phyloP scores from a whole-genome alignment of 2,888 invertebrate genomes.

The Rhingia rostrata region DNA sequence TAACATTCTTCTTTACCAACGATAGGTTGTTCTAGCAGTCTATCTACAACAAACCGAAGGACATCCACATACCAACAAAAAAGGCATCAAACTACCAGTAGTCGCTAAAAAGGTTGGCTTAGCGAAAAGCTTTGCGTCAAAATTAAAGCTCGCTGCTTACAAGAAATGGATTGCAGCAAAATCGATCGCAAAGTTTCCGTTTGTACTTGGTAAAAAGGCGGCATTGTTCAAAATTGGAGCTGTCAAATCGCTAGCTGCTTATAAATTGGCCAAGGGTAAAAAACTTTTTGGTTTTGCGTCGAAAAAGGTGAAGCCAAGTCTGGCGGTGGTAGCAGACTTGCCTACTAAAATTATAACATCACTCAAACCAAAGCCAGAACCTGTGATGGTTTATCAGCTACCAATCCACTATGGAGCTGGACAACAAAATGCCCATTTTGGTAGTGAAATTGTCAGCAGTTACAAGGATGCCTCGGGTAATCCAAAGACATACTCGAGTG shows the following conservation, averaged over 20 bases:
- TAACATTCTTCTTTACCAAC: neutral
- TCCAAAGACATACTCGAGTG: constrained; percentile 28
- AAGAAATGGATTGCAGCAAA: constrained; percentile 43
- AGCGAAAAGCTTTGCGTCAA: constrained; percentile 41
- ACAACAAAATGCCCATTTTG: constrained; percentile 30
- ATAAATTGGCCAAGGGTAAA: constrained; percentile 44
- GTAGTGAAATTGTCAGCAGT: constrained; percentile 9
- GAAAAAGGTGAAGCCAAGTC: constrained; percentile 32
- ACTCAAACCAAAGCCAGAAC: neutral
- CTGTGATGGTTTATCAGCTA: constrained; percentile 7
- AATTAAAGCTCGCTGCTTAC: constrained; percentile 52
- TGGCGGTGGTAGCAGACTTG: constrained; percentile 15
- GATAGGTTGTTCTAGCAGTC: constrained; percentile 45
- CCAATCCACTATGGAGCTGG: constrained; percentile 28
- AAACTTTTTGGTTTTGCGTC: constrained; percentile 27
- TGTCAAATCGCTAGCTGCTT: constrained; percentile 38
- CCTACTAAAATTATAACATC: constrained; percentile 10
- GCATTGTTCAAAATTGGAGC: constrained; percentile 46
- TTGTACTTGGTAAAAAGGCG: constrained; percentile 49
- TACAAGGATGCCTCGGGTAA: constrained; percentile 15
- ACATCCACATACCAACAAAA: constrained; percentile 15
- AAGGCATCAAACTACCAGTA: constrained; percentile 19
- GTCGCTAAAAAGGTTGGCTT: constrained; percentile 34
- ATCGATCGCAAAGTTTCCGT: constrained; percentile 36
- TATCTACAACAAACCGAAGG: constrained; percentile 41